phyloP scores from a whole-genome alignment of 2,797 vertebrate species.

The Sylvilagus floridanus region DNA sequence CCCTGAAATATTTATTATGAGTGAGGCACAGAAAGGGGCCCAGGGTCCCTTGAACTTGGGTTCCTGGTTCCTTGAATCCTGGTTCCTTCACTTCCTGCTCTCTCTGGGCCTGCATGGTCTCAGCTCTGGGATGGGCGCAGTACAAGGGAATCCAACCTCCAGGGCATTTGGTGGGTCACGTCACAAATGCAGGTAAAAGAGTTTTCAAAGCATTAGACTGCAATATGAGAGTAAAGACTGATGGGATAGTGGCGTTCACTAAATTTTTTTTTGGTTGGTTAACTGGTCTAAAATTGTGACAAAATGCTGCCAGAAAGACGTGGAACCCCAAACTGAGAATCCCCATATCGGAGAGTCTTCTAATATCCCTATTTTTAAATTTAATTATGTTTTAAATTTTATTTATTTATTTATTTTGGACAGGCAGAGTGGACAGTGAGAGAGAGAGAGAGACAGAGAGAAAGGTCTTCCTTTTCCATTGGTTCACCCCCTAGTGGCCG shows the following conservation, averaged over 20 bases:
- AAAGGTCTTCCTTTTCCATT: too few species aligned
- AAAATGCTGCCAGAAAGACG: conserved; percentile 17
- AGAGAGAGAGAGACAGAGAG: too few species aligned
- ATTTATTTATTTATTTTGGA: too few species aligned
- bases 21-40: not conserved
- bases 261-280: not conserved
- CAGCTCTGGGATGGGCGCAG: not conserved
- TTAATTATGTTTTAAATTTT: too few species aligned
- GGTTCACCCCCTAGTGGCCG: too few species aligned
- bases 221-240: not conserved
- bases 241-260: not conserved
- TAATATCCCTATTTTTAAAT: not conserved
- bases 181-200: not conserved
- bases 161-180: too few species aligned
- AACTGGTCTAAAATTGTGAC: conserved; percentile 30
- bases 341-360: not conserved
- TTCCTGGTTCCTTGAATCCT: not conserved
- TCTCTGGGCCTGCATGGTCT: not conserved
- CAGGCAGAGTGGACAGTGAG: too few species aligned
- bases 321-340: not conserved
- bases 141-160: not conserved
- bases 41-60: not conserved
- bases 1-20: not conserved
- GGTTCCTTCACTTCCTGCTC: not conserved
- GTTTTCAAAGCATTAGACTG: not conserved